Evolutionary conservation across 1,140 invertebrate species (phyloP).

Genomic region (Periplaneta americana): DNA sequence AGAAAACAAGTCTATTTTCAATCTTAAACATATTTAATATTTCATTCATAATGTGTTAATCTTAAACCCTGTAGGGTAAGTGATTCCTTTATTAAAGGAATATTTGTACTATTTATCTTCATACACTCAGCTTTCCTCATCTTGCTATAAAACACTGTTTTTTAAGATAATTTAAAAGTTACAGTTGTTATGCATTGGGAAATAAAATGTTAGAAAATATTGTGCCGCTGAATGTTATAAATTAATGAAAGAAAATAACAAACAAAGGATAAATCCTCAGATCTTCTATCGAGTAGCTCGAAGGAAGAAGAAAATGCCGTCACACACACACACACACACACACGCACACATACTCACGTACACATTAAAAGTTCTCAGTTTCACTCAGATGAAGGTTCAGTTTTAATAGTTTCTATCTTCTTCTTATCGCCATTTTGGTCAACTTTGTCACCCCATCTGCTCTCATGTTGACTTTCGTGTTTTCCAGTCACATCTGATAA

Average conservation of each 20-base stretch:
- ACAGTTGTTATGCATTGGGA: too few relatives aligned
- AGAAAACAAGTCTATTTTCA: too few relatives aligned
- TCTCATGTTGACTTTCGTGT: constrained; percentile 1
- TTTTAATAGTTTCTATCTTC: constrained; percentile 11
- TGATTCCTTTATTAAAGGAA: not conserved
- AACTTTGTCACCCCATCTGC: not conserved
- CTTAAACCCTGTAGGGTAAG: not conserved
- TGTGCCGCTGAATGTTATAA: not conserved
- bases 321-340: not conserved
- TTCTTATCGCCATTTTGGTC: constrained; percentile 14
- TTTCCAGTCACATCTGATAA: constrained; percentile 13
- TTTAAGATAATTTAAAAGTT: too few relatives aligned
- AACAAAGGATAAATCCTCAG: not conserved
- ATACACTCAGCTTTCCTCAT: not conserved
- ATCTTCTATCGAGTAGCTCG: not conserved
- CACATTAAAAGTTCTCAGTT: too few relatives aligned
- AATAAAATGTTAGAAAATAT: not conserved
- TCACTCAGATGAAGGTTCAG: not conserved
- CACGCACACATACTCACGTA: not conserved
- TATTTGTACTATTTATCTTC: not conserved
- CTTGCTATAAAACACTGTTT: too few relatives aligned
- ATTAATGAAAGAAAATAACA: not conserved
- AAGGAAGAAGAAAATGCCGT: not conserved
- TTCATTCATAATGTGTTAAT: too few relatives aligned
- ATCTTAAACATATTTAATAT: too few relatives aligned